These are phyloP conservation scores for Pollicipes pollicipes DNA, from an alignment of 1,140 invertebrate genomes.

Conservation along the genomic window DNA sequence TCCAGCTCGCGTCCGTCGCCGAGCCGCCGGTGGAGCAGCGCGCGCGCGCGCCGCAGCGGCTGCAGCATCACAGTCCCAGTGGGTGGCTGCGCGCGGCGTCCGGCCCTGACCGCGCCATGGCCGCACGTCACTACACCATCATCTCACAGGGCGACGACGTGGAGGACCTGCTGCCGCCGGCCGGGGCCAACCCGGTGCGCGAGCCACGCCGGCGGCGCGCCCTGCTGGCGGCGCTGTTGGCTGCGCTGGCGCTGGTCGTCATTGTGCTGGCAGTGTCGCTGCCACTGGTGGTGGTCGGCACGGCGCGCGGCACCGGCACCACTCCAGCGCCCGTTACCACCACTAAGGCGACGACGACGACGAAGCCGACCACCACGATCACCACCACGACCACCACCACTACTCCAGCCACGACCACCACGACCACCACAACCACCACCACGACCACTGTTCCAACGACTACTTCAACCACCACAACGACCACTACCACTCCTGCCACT, in stretches of 20 bases:
- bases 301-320: background rate
- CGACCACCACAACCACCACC: background rate
- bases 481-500: background rate
- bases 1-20: background rate
- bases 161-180: constrained; percentile 26
- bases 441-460: background rate
- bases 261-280: background rate
- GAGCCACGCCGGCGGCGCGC: no score
- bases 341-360: background rate
- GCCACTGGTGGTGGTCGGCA: background rate
- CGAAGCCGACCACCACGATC: background rate
- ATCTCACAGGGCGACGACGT: constrained; percentile 4
- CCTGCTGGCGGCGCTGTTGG: background rate
- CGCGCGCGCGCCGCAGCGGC: no score
- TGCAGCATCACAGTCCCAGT: background rate
- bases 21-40: background rate
- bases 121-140: background rate
- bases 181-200: constrained; percentile 21
- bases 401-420: background rate
- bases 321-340: background rate
- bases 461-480: background rate
- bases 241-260: background rate
- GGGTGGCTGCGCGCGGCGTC: no score
- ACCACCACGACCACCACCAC: background rate
- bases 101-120: background rate